Evolutionary conservation across 1,140 invertebrate genomes (phyloP).

Genomic region (Plectrocnemia conspersa): DNA sequence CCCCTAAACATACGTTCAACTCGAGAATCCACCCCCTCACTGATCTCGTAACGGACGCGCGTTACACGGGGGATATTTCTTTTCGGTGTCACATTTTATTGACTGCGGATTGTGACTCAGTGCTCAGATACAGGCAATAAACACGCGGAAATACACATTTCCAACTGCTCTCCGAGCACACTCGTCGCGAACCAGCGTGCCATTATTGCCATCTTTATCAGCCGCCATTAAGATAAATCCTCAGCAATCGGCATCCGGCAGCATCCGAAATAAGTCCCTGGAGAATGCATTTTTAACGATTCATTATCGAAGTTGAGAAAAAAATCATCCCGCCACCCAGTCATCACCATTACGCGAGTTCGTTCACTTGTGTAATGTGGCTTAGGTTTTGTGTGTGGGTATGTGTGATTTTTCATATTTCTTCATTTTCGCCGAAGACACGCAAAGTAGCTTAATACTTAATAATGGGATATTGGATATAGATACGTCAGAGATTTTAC

Average conservation of each 20-base stretch:
- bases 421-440: neutral
- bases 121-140: constrained; percentile 19
- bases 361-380: neutral
- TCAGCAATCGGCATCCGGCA: neutral
- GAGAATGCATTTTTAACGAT: constrained; percentile 24
- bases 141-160: constrained; percentile 19
- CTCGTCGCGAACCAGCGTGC: neutral
- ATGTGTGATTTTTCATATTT: constrained; percentile 11
- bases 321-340: neutral
- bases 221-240: constrained; percentile 19
- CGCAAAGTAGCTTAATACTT: constrained; percentile 10
- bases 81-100: constrained; percentile 10
- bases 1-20: too few species aligned
- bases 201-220: constrained; percentile 13
- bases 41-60: neutral
- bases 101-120: constrained; percentile 9
- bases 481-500: constrained; percentile 19
- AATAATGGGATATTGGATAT: constrained; percentile 22
- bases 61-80: neutral
- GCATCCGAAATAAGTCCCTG: neutral
- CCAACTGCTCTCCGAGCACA: too few species aligned
- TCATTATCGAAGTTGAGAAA: constrained; percentile 10
- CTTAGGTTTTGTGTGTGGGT: too few species aligned
- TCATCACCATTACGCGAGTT: neutral
- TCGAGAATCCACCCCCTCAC: too few species aligned